These are phyloP conservation scores for Caenorhabditis parvicauda DNA, from an alignment of 2,888 invertebrate species.

Conservation along the genomic window DNA sequence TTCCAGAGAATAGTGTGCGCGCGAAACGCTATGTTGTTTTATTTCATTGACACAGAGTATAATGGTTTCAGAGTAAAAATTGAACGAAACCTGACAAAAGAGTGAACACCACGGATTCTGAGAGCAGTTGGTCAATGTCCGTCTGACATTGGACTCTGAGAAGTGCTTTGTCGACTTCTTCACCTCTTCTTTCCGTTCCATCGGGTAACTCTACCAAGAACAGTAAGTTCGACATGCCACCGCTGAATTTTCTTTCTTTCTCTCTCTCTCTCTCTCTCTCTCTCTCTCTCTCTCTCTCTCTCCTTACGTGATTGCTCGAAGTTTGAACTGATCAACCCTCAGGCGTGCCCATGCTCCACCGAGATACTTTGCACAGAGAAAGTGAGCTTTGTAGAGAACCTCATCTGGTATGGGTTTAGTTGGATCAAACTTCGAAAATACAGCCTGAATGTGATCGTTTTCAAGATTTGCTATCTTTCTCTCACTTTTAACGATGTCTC, in stretches of 20 bases:
- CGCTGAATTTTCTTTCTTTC: no score
- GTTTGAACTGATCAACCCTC: slow-evolving; percentile 31
- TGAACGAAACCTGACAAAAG: slow-evolving; percentile 82
- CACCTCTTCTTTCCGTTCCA: slow-evolving; percentile 8
- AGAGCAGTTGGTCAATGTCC: slow-evolving; percentile 81
- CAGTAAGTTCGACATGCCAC: slow-evolving; percentile 89
- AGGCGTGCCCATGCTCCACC: slow-evolving; percentile 49
- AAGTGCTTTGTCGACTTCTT: slow-evolving; percentile 36
- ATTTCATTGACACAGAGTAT: no score
- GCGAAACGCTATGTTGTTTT: no score
- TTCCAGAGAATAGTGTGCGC: no score
- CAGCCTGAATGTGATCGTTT: background rate
- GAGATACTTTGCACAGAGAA: slow-evolving; percentile 48
- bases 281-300: no score
- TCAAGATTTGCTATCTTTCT: background rate
- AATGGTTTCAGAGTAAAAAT: no score
- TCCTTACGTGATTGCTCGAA: slow-evolving; percentile 47
- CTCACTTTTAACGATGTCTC: no score
- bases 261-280: no score
- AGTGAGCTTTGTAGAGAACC: slow-evolving; percentile 37
- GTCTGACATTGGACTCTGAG: slow-evolving; percentile 68
- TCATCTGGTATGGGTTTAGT: slow-evolving; percentile 39
- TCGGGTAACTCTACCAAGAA: slow-evolving; percentile 78
- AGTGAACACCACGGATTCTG: slow-evolving; percentile 92
- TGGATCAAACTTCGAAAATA: no score